Evolutionary conservation across 1,140 invertebrate species (phyloP).

Genomic region (Spodoptera frugiperda): DNA sequence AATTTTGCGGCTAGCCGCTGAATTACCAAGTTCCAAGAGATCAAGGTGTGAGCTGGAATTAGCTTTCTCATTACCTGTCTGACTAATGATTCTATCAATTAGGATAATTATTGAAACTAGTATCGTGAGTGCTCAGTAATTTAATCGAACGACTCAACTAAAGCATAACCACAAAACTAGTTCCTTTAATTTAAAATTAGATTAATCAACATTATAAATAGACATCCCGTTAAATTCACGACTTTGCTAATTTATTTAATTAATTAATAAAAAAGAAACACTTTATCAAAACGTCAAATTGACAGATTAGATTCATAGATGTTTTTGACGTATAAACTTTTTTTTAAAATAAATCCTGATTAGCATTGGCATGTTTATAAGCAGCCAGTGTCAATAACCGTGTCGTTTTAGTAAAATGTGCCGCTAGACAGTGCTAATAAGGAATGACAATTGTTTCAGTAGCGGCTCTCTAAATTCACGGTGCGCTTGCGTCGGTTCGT

Average conservation of each 20-base stretch:
- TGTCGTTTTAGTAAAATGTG: constrained; percentile 61
- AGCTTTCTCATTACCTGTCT: constrained; percentile 20
- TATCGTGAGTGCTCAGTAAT: not conserved
- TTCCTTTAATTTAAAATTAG: too few species aligned
- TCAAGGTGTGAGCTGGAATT: constrained; percentile 19
- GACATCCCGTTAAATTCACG: too few species aligned
- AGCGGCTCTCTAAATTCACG: constrained; percentile 77
- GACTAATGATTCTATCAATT: constrained; percentile 26
- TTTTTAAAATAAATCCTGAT: constrained; percentile 1
- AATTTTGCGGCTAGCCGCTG: constrained; percentile 42
- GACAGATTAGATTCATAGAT: too few species aligned
- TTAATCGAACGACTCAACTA: too few species aligned
- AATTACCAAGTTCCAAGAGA: not conserved
- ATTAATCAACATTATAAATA: too few species aligned
- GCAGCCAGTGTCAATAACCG: constrained; percentile 54
- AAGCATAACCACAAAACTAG: too few species aligned
- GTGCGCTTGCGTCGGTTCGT: constrained; percentile 44
- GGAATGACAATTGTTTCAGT: constrained; percentile 76
- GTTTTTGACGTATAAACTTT: not conserved
- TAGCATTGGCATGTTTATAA: constrained; percentile 18
- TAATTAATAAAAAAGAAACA: too few species aligned
- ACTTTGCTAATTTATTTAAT: too few species aligned
- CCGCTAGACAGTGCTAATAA: constrained; percentile 76
- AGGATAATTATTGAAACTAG: constrained; percentile 11
- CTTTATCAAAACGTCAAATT: too few species aligned